These are phyloP conservation scores for Enteromius mattozi DNA, from an alignment of 2,797 vertebrate genomes.

Conservation along the genomic window DNA sequence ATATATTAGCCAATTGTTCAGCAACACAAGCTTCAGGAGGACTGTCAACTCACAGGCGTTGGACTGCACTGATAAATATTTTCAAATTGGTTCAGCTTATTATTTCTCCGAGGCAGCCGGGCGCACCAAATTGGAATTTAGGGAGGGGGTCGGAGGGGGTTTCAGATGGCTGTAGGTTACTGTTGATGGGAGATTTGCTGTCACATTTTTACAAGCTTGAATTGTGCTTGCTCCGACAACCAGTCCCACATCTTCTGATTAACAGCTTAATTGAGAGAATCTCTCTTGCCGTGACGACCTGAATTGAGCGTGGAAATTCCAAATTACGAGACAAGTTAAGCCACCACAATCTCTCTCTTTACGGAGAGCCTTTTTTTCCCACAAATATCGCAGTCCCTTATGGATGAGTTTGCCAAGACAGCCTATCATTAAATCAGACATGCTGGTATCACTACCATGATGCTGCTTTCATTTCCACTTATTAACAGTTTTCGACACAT, in stretches of 20 bases:
- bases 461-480: background rate
- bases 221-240: conserved; percentile 65
- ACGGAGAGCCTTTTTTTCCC: background rate
- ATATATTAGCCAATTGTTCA: conserved; percentile 74
- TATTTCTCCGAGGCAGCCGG: conserved; percentile 76
- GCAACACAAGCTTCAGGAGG: conserved; percentile 70
- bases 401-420: conserved; percentile 10
- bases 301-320: conserved; percentile 62
- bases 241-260: conserved; percentile 70
- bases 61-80: conserved; percentile 78
- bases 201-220: conserved; percentile 67
- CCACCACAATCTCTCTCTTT: conserved; percentile 12
- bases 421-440: background rate
- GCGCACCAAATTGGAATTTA: conserved; percentile 76
- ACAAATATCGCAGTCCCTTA: background rate
- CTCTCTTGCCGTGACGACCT: conserved; percentile 59
- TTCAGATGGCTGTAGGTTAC: conserved; percentile 74
- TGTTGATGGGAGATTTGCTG: conserved; percentile 74
- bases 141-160: conserved; percentile 68
- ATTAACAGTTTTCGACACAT: conserved; percentile 5
- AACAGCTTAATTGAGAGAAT: conserved; percentile 70
- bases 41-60: conserved; percentile 70
- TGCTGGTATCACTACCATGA: background rate
- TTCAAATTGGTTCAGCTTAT: conserved; percentile 80
- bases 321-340: conserved; percentile 30